Evolutionary conservation across 2,888 invertebrate genomes (phyloP), one percentile per base, ranked within the genome.

Genomic region (Neocrepidodera transversa): DNA sequence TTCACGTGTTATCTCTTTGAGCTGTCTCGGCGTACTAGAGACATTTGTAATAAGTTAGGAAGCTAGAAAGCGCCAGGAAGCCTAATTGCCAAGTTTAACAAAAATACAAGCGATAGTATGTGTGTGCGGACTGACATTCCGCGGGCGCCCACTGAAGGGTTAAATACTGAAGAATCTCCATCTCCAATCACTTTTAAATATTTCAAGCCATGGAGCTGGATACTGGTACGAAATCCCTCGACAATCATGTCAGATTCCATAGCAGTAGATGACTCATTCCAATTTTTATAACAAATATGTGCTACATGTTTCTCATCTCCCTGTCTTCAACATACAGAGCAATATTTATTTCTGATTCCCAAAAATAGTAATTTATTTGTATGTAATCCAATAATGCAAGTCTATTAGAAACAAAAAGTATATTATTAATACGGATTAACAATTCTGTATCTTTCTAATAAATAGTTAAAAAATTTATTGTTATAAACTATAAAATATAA

Each of bases 211-310:
- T 66, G 47, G 20, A 47, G 59, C n/a, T 32, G 53, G 14, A 61
- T 18, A 32, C 60, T 61, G 11, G 6, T 38, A 38, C 42, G 48
- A 43, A 65, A 66, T n/a, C 66, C 66, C 32, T 61, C 64, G 10
- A 45, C 17, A 28, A 65, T 58, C 8, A 65, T 63, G 35, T 54
- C 58, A 20, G 55, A 40, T 51, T 65, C 64, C 63, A 66, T 65
- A 14, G 50, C 28, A 7, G 58, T 55, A 13, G 66, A 63, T 4
- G 62, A 28, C 10, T 57, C 54, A 20, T 1, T 42, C 43, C 54
- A 63, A 42, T 65, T 61, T 61, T 65, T 66, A 54, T 18, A 60
- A 43, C 66, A 66, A 10, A 10, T 20, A 20, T 57, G 50, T 10
- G 26, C 6, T 13, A 10, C 1, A 5, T 28, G 23, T 26, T 38